Percentiles rank a stretch among this genome's conserved stretches.
These are phyloP conservation scores for Potorous gilbertii DNA, from an alignment of 2,797 vertebrate species.

Conservation along the genomic window DNA sequence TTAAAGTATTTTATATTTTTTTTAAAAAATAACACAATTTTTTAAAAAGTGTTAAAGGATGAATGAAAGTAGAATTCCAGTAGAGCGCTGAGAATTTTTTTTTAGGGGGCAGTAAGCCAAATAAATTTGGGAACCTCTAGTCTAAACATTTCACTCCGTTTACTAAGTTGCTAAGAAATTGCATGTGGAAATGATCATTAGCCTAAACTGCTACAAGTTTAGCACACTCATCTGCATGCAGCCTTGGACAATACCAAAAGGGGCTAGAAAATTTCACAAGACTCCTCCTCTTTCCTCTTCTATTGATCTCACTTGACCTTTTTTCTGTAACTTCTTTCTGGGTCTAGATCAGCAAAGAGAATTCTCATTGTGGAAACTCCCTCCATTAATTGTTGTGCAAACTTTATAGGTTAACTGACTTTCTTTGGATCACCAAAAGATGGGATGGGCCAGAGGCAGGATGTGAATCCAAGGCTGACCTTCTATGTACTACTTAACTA, in stretches of 20 bases:
- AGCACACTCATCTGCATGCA: neutral
- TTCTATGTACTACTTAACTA: constrained; percentile 28
- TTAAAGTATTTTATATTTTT: too few relatives aligned
- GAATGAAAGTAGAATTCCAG: too few relatives aligned
- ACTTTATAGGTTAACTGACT: neutral
- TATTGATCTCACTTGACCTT: neutral
- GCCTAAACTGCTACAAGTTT: neutral
- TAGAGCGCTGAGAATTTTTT: too few relatives aligned
- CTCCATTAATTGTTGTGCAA: neutral
- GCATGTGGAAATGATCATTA: constrained; percentile 1
- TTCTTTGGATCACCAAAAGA: neutral
- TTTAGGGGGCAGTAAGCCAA: too few relatives aligned
- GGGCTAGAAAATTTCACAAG: neutral
- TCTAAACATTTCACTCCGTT: constrained; percentile 23
- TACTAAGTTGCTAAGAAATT: constrained; percentile 31
- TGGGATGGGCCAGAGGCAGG: neutral
- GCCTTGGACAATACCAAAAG: neutral
- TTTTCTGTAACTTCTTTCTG: neutral
- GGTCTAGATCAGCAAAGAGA: neutral
- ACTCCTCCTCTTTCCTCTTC: neutral
- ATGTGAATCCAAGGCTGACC: neutral
- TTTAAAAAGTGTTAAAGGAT: too few relatives aligned
- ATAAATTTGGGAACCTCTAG: too few relatives aligned
- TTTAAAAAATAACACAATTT: too few relatives aligned
- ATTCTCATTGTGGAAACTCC: neutral